A percentile compares a stretch with the other conserved stretches of the same genome.
These are phyloP conservation scores for Synchiropus splendidus DNA, from an alignment of 2,113 vertebrate genomes.

Conservation along the genomic window DNA sequence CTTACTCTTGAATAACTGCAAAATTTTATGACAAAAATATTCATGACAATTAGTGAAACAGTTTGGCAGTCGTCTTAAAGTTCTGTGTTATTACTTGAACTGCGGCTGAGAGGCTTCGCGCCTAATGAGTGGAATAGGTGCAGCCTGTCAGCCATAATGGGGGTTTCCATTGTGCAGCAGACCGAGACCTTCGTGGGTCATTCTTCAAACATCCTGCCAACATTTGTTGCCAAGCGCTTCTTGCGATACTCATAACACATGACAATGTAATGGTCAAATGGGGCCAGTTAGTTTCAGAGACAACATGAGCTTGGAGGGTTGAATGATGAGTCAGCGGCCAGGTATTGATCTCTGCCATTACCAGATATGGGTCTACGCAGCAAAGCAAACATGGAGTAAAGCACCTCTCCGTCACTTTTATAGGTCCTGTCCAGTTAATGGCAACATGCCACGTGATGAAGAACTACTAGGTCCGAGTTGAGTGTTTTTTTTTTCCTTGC, in stretches of 20 bases:
- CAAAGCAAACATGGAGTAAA: conserved; percentile 40
- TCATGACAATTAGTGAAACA: conserved; percentile 1
- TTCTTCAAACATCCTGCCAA: conserved; percentile 56
- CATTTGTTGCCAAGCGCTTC: conserved; percentile 49
- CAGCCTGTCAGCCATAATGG: conserved; percentile 56
- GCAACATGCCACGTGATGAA: conserved; percentile 23
- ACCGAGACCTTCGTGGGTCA: conserved; percentile 36
- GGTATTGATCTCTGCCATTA: conserved; percentile 47
- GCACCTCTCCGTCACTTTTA: conserved; percentile 52
- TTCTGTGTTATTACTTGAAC: conserved; percentile 24
- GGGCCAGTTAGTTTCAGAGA: conserved; percentile 53
- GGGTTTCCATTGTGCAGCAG: conserved; percentile 51
- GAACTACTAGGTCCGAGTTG: conserved; percentile 15
- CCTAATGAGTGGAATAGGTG: conserved; percentile 52
- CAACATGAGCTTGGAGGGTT: conserved; percentile 16
- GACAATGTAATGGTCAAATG: conserved; percentile 54
- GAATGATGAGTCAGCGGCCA: conserved; percentile 47
- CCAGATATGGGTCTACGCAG: conserved; percentile 30
- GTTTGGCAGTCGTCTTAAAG: conserved; percentile 14
- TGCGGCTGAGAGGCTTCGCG: conserved; percentile 25
- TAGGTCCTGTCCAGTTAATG: conserved; percentile 37
- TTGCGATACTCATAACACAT: conserved; percentile 48
- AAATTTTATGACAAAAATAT: too few species aligned
- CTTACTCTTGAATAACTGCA: conserved; percentile 48
- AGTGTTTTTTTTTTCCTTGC: conserved; percentile 6